Evolutionary conservation across 2,797 vertebrate genomes (phyloP), one percentile per base, ranked within the genome.

Genomic region (Columba guinea): DNA sequence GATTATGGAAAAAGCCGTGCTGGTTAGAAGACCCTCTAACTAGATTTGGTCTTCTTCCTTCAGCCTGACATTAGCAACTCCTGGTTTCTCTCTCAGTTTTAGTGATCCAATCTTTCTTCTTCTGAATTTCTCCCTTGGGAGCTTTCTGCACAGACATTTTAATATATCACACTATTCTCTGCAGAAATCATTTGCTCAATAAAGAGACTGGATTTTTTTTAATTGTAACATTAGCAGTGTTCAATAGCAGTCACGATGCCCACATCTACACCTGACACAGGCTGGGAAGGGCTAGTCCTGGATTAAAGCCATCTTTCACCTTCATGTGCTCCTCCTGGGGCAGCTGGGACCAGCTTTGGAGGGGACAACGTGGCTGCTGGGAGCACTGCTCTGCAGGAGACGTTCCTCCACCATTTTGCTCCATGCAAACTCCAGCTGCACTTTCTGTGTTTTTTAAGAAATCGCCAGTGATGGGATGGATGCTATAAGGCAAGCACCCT

Each of bases 101-200:
- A 97, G 96, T 93, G 90, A 95, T 93, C 81, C 86, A 91, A 93
- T 95, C 94, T 91, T 95, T 94, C 95, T 94, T 92, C 58, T 84
- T 71, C 85, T 90, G 80, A 94, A 94, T 94, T 79, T 91, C 83
- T 94, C 94, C 80, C 94, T 19, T 94, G 91, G 83, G 95, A 94
- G 80, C 93, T 86, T 94, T 95, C 70, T 70, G 69, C 77, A 64
- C 18, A 89, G 89, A 60, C 90, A 79, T 93, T 95, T 96, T 87
- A 94, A 94, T 95, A 90, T 70, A 90, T 95, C 80, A 88, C 1
- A 0, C 83, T 94, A 82, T 93, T 93, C 94, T 95, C 89, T 64
- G 91, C 93, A 96, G 94, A 96, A 94, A 91, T 96, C 52, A 89
- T 73, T 96, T 90, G 67, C 85, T 90, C 94, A 82, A 56, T 93